These are phyloP conservation scores for Tetragonula carbonaria DNA, from an alignment of 2,888 invertebrate species.

Conservation along the genomic window DNA sequence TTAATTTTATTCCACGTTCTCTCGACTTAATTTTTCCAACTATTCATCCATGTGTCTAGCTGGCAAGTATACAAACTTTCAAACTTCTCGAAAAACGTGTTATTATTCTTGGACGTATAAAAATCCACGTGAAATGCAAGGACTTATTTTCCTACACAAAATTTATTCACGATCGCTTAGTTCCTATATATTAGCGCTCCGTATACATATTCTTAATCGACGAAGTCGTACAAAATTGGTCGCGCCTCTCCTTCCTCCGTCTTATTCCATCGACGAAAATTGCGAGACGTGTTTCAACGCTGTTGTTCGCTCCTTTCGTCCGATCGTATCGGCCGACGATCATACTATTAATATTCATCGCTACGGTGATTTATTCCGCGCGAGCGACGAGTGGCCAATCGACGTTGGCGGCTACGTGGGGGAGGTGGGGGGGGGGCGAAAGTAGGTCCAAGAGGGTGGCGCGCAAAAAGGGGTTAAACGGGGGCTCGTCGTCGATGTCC, in stretches of 20 bases:
- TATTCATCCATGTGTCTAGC: too few relatives aligned
- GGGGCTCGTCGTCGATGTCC: background rate
- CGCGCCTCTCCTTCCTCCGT: background rate
- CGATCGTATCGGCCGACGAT: background rate
- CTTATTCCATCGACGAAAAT: conserved; percentile 2
- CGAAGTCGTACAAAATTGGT: background rate
- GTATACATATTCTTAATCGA: background rate
- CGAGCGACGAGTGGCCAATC: conserved; percentile 48
- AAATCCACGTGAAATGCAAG: too few relatives aligned
- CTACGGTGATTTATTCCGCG: conserved; percentile 47
- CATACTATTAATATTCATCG: conserved; percentile 54
- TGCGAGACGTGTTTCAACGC: background rate
- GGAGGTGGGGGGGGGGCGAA: background rate
- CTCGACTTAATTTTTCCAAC: too few relatives aligned
- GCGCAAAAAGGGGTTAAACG: conserved; percentile 30
- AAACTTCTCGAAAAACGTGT: too few relatives aligned
- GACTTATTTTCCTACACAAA: too few relatives aligned
- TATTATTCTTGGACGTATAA: too few relatives aligned
- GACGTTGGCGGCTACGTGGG: conserved; percentile 10
- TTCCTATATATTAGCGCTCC: too few relatives aligned
- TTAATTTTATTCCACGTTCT: too few relatives aligned
- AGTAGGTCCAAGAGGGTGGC: background rate
- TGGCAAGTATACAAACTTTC: too few relatives aligned
- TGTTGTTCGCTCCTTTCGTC: background rate
- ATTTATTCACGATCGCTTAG: too few relatives aligned